Conservation (phyloP, 2,113 vertebrate species). For the Monopterus albus region DNA sequence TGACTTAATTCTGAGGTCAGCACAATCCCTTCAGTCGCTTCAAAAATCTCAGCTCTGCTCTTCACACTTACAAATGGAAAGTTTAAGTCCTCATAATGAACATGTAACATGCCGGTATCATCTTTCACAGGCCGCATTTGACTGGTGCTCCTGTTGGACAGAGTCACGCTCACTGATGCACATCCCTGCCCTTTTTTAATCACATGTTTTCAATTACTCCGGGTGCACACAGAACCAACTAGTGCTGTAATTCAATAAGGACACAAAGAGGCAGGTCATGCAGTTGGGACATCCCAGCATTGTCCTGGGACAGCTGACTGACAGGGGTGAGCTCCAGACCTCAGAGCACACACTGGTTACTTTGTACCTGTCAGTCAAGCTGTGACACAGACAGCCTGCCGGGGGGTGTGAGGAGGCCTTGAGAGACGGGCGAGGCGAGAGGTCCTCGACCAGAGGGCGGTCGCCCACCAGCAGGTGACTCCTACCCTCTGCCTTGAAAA, state of each 20-base stretch:
- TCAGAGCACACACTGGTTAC: constrained; percentile 60
- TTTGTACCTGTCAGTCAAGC: constrained; percentile 81
- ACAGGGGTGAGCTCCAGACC: constrained; percentile 65
- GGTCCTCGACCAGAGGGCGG: constrained; percentile 48
- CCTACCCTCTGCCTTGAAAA: constrained; percentile 2
- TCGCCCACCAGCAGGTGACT: constrained; percentile 42
- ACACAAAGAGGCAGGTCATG: constrained; percentile 63
- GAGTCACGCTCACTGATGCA: constrained; percentile 62
- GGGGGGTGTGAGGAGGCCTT: constrained; percentile 7
- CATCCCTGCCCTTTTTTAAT: constrained; percentile 45
- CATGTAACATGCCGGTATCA: constrained; percentile 66
- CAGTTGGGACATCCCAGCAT: constrained; percentile 39
- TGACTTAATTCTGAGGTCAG: constrained; percentile 53
- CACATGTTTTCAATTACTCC: constrained; percentile 75
- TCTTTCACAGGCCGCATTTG: constrained; percentile 58
- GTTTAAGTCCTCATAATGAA: constrained; percentile 60
- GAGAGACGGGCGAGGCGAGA: constrained; percentile 59
- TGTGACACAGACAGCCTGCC: constrained; percentile 50
- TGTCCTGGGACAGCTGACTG: constrained; percentile 78
- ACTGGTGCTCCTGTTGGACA: constrained; percentile 41
- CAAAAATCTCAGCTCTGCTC: constrained; percentile 13
- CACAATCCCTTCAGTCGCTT: constrained; percentile 47
- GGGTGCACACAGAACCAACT: constrained; percentile 47
- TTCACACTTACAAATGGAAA: constrained; percentile 59
- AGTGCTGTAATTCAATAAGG: constrained; percentile 76